Evolutionary conservation across 2,888 invertebrate genomes (phyloP), one percentile per base, ranked within the genome.

Genomic region (Craniophora ligustri): DNA sequence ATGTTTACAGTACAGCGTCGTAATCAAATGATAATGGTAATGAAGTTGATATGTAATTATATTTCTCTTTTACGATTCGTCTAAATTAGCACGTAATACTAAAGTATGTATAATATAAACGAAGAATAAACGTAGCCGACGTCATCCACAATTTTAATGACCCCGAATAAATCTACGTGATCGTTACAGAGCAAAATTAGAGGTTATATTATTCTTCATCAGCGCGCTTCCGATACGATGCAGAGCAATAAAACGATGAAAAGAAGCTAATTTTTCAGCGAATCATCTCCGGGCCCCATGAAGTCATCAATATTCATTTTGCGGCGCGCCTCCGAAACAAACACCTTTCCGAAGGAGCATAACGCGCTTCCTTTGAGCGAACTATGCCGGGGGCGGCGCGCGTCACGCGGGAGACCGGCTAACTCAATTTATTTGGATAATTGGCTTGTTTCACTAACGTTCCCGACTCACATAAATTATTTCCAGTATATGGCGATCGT

Each of bases 271-370:
- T 92, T 92, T 93, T 92, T 92, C 88, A 90, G 91, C 92, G 83
- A 90, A 91, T 93, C 92, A 93, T 92, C 91, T 91, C 89, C 89
- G 90, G 89, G 78, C 84, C 84, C 86, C 85, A 90, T 91, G 84
- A 88, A 92, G 90, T 87, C 92, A 93, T 93, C 92, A 93, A 93
- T 93, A 92, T 92, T 93, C 89, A 93, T 93, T 92, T 91, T 80
- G 86, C 70, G 88, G 89, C 89, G 86, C 88, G 87, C 91, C 90
- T 86, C 87, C 86, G 84, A 91, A 93, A 92, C 92, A 92, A 89
- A 91, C 91, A 90, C 92, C 92, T 91, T 87, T 79, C 84, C 85
- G 72, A 82, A 84, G 84, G 81, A 86, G 80, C 82, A 83, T 69
- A 82, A 81, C 82, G 75, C 79, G 86, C 75, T 84, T 88, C 88